Conservation (phyloP, 1,140 invertebrate species). For the Drosophila pruinosa region DNA sequence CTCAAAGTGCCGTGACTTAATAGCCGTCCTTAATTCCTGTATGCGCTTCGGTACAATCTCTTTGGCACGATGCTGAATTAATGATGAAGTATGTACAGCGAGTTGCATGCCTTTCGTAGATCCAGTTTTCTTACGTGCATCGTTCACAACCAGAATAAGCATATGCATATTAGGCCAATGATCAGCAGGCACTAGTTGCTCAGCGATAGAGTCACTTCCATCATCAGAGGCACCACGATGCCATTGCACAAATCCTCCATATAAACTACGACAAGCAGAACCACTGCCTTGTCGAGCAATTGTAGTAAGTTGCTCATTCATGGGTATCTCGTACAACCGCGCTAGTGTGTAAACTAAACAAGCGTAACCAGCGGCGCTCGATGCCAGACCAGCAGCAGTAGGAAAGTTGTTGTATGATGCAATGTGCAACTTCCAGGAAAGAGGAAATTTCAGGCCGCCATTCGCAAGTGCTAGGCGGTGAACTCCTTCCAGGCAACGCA, state of each 20-base stretch:
- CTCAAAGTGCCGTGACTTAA: conserved; percentile 91
- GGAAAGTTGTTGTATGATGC: conserved; percentile 99
- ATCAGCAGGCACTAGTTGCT: conserved; percentile 87
- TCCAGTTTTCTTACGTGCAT: conserved; percentile 92
- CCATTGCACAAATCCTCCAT: conserved; percentile 97
- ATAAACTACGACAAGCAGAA: conserved; percentile 97
- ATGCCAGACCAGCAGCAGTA: conserved; percentile 98
- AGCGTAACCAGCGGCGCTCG: conserved; percentile 98
- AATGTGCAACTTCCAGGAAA: conserved; percentile 91
- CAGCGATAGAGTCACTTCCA: conserved; percentile 93
- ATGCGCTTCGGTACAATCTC: conserved; percentile 89
- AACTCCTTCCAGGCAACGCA: conserved; percentile 89
- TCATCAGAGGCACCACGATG: conserved; percentile 87
- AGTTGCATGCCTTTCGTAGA: conserved; percentile 97
- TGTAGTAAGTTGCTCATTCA: conserved; percentile 90
- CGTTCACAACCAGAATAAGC: conserved; percentile 95
- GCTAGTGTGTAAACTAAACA: conserved; percentile 91
- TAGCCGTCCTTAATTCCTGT: conserved; percentile 85
- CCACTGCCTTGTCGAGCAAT: conserved; percentile 96
- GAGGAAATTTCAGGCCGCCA: conserved; percentile 81
- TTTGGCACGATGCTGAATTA: conserved; percentile 90
- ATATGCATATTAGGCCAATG: conserved; percentile 97
- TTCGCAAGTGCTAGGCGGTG: conserved; percentile 82
- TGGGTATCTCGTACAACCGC: conserved; percentile 89
- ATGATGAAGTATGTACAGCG: conserved; percentile 91